Conservation (phyloP, 2,113 vertebrate species). For the Anarrhichthys ocellatus region DNA sequence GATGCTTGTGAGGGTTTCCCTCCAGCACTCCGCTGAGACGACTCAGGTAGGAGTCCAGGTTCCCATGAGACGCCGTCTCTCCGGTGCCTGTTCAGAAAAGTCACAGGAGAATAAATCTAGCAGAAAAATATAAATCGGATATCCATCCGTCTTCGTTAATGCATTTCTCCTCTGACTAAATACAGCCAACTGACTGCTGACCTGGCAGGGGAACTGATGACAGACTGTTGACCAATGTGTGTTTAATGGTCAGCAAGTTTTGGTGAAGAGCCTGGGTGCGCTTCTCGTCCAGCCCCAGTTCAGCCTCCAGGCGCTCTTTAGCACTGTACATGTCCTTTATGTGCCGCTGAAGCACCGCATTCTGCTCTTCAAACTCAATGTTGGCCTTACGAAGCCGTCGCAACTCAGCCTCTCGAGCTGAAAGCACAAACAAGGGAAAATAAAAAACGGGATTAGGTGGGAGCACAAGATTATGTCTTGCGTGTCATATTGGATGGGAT, state of each 20-base stretch:
- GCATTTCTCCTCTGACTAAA: background rate
- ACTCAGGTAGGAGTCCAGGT: constrained; percentile 95
- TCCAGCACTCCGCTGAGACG: constrained; percentile 91
- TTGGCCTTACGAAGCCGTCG: constrained; percentile 95
- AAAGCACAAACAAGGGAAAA: background rate
- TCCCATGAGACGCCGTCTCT: constrained; percentile 92
- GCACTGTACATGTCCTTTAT: constrained; percentile 96
- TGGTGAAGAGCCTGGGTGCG: constrained; percentile 93
- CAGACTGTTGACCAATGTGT: constrained; percentile 91
- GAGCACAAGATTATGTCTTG: background rate
- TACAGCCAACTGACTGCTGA: constrained; percentile 59
- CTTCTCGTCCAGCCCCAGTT: constrained; percentile 92
- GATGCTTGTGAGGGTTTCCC: constrained; percentile 92
- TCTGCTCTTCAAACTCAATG: constrained; percentile 97
- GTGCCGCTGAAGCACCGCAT: constrained; percentile 93
- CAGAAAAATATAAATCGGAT: background rate
- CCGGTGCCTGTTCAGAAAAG: constrained; percentile 85
- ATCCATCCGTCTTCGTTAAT: background rate
- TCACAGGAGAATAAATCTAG: background rate
- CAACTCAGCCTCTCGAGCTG: constrained; percentile 95
- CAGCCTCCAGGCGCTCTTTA: constrained; percentile 95
- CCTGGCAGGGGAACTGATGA: constrained; percentile 93
- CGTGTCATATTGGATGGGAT: background rate
- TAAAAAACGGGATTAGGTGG: background rate
- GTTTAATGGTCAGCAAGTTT: constrained; percentile 91